Base-by-base conservation (phyloP, 2,888 invertebrate species). In the Catocala fraxini region DNA sequence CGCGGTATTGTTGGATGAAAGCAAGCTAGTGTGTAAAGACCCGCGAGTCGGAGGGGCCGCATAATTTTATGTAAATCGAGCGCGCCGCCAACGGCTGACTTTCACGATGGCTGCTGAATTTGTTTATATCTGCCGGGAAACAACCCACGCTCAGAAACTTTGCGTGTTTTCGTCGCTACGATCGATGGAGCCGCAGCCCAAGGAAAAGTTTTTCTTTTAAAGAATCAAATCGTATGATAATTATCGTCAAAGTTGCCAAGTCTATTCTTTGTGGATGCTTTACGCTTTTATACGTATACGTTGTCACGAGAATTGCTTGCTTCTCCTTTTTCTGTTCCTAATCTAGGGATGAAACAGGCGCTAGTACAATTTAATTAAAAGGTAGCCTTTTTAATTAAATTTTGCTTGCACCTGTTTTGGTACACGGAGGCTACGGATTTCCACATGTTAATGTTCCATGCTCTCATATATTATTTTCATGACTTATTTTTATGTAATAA, bases 61-160 rank as follows among this genome's bases (percentile, higher is more conserved):
- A 81, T 77, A 80, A 77, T 80, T 82, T 76, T 89, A 93, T 93
- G 93, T 80, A 92, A 93, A 93, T 91, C 80, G 77, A 73, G 75
- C 78, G 69, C 78, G 72, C 74, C 77, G 71, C 73, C 82, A 80
- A 75, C 82, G 84, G 83, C 79, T 84, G 86, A 84, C 80, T 88
- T 87, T 81, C 88, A 82, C 80, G 73, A 75, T 70, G 78, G 74
- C 82, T 79, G 72, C 78, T 67, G 81, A 90, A 90, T 90, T 89
- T 89, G 89, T 90, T 91, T 91, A 87, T 89, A 87, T 89, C 85
- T 86, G 79, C 77, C 71, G 77, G 75, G 80, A 82, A 85, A 85
- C 83, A 88, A 82, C 60, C 65, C 71, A 63, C 65, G 71, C 71
- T 66, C 70, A 13, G 49, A 63, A 63, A 57, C 70, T 72, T 70